phyloP scores from a whole-genome alignment of 1,140 invertebrate genomes.

The Telenomus remus region DNA sequence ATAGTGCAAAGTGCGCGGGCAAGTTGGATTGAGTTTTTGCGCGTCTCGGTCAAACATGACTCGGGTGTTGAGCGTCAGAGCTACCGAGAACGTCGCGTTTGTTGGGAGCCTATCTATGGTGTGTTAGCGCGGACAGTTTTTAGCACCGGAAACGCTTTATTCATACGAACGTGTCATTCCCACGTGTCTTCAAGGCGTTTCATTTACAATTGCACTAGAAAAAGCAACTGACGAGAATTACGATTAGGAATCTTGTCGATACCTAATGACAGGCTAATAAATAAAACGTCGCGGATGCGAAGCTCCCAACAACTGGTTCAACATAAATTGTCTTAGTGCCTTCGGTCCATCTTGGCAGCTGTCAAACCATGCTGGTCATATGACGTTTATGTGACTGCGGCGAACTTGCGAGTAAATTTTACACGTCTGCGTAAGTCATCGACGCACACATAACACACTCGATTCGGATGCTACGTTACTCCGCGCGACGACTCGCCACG shows the following conservation, averaged over 20 bases:
- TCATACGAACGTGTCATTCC: constrained; percentile 23
- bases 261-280: no score
- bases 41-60: constrained; percentile 45
- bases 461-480: constrained; percentile 59
- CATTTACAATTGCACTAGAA: constrained; percentile 2
- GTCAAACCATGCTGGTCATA: constrained; percentile 9
- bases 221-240: neutral
- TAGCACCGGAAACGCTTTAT: constrained; percentile 34
- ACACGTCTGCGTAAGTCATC: constrained; percentile 39
- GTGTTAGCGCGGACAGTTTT: constrained; percentile 27
- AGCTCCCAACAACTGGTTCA: neutral
- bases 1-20: constrained; percentile 22
- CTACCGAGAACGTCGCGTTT: constrained; percentile 42
- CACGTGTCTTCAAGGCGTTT: constrained; percentile 24
- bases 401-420: constrained; percentile 32
- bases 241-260: no score
- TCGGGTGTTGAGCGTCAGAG: constrained; percentile 39
- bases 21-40: constrained; percentile 30
- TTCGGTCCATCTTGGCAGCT: constrained; percentile 6
- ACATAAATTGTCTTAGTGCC: constrained; percentile 12
- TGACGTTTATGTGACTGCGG: constrained; percentile 36
- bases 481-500: constrained; percentile 61
- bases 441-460: no score
- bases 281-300: no score
- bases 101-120: constrained; percentile 39